Evolutionary conservation across 2,113 vertebrate species (phyloP).

Genomic region (Clarias macrocephalus): DNA sequence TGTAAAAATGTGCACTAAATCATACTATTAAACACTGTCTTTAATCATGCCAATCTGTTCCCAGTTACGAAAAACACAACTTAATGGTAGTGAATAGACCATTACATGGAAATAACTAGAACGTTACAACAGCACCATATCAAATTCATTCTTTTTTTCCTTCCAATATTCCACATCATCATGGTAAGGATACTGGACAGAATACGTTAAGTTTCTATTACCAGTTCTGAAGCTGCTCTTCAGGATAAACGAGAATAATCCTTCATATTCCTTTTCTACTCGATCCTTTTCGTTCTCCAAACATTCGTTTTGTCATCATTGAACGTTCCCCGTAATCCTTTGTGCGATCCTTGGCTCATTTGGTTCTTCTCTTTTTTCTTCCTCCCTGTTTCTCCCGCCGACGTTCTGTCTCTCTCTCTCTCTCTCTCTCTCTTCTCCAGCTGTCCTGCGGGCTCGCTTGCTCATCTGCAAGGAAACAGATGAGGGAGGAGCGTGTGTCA

Average conservation of each 20-base stretch:
- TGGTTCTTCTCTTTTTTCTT: constrained; percentile 37
- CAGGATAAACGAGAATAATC: constrained; percentile 29
- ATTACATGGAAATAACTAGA: neutral
- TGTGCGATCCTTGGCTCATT: constrained; percentile 47
- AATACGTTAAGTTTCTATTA: constrained; percentile 3
- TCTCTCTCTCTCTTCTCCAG: constrained; percentile 38
- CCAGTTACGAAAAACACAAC: neutral
- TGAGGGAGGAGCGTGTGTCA: constrained; percentile 61
- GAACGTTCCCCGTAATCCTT: constrained; percentile 26
- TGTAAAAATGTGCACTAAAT: neutral
- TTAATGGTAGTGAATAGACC: neutral
- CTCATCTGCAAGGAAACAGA: constrained; percentile 66
- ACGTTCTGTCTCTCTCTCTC: constrained; percentile 20
- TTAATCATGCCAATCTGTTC: neutral
- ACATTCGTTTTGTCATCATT: constrained; percentile 22
- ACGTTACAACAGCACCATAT: neutral
- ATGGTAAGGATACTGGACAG: neutral
- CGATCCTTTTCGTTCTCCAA: neutral
- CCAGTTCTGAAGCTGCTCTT: constrained; percentile 47
- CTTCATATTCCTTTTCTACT: constrained; percentile 47
- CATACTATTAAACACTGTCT: neutral
- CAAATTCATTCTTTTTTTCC: neutral
- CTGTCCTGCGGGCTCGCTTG: constrained; percentile 30
- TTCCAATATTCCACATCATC: neutral
- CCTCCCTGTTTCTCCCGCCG: constrained; percentile 16